These are phyloP conservation scores for Caenorhabditis latens DNA, from an alignment of 1,140 invertebrate genomes.

Conservation along the genomic window DNA sequence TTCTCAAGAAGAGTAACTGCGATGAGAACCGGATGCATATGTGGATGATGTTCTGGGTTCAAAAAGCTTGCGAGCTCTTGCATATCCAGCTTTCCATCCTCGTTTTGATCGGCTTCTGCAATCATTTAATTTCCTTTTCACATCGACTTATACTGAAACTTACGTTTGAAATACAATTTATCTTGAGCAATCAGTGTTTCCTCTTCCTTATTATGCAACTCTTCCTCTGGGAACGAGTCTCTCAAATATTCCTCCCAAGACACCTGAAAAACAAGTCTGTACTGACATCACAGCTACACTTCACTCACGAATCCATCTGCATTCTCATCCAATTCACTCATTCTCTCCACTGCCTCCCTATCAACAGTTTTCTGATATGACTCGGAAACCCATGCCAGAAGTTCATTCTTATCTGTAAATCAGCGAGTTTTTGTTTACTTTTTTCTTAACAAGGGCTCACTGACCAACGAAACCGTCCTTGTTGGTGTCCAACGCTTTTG, in stretches of 20 bases:
- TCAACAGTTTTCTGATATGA: conserved; percentile 52
- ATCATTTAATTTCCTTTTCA: background rate
- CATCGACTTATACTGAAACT: background rate
- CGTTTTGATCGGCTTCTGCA: conserved; percentile 30
- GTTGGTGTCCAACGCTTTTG: conserved; percentile 15
- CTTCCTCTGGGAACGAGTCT: conserved; percentile 49
- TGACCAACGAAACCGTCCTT: conserved; percentile 19
- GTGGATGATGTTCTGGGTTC: conserved; percentile 48
- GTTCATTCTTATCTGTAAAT: conserved; percentile 34
- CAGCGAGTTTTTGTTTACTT: background rate
- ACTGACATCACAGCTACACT: too few species aligned
- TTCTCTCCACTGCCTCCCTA: conserved; percentile 51
- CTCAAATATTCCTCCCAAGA: conserved; percentile 51
- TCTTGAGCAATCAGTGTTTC: conserved; percentile 40
- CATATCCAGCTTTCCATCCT: conserved; percentile 33
- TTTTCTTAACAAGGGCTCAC: background rate
- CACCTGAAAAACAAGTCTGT: background rate
- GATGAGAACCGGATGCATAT: conserved; percentile 51
- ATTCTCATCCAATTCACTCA: conserved; percentile 54
- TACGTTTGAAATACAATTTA: conserved; percentile 19
- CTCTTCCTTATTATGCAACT: conserved; percentile 27
- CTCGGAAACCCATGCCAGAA: conserved; percentile 38
- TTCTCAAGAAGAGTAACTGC: conserved; percentile 33
- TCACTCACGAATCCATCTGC: conserved; percentile 28
- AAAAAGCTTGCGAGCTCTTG: conserved; percentile 38